Base-by-base conservation (phyloP, 2,797 vertebrate species). In the Rhinatrema bivittatum region DNA sequence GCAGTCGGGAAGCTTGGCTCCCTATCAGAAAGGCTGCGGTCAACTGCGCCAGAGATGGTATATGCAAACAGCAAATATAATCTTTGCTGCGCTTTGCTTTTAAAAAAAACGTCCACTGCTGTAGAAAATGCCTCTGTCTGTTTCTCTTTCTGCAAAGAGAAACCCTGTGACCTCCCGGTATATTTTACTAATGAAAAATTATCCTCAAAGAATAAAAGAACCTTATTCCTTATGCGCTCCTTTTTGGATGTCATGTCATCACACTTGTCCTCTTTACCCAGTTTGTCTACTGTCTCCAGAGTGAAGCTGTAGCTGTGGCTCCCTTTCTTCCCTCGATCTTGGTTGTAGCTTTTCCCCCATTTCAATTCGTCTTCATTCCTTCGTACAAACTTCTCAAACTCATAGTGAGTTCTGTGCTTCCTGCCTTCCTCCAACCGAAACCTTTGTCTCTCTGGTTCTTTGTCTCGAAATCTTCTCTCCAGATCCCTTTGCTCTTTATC, bases 201-300 rank as follows among this genome's bases (percentile, higher is more conserved):
- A 74, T 68, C 72, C 72, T 65, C 58, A 59, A 62, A 62, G 49
- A 73, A 70, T 64, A 68, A 61, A 67, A 77, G 63, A 79, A 92
- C 90, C 91, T 94, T 96, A 88, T 91, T 93, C 79, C 90, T 89
- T 68, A 87, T 82, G 56, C 82, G 85, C 55, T 95, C 92, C 80
- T 90, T 93, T 77, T 87, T 87, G 78, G 81, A 87, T 65, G 79
- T 79, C 70, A 79, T 70, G 40, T 91, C 87, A 42, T 91, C 87
- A 56, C 69, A 76, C 69, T 84, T 83, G 74, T 92, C 90, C 56
- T 93, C 91, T 72, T 89, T 93, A 56, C 82, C 81, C 46, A 86
- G 71, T 70, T 88, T 89, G 62, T 95, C 91, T 50, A 82, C 80
- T 16, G 71, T 59, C 51, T 92, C 90, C 35, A 79, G 57, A 49